A percentile compares a stretch with the other conserved stretches of the same genome.
Conservation (phyloP, 2,797 vertebrate species). For the Cyprinella venusta region DNA sequence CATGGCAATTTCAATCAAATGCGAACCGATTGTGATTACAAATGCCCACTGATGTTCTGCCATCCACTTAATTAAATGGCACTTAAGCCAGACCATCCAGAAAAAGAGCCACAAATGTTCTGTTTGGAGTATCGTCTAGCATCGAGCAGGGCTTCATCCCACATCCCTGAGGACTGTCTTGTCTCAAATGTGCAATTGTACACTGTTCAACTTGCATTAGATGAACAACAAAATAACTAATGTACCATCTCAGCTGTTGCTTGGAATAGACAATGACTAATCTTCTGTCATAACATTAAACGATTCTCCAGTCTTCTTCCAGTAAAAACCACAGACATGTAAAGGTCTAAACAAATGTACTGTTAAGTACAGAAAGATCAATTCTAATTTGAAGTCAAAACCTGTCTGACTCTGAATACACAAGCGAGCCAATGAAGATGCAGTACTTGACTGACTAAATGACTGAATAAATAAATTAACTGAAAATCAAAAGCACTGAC, state of each 20-base stretch:
- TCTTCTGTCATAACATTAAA: slow-evolving; percentile 20
- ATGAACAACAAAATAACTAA: slow-evolving; percentile 27
- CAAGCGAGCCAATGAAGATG: neutral
- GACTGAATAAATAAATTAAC: neutral
- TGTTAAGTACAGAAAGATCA: neutral
- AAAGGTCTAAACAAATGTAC: neutral
- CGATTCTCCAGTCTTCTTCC: slow-evolving; percentile 15
- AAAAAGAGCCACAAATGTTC: slow-evolving; percentile 52
- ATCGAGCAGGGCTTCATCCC: slow-evolving; percentile 30
- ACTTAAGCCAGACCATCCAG: slow-evolving; percentile 32
- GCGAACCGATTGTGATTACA: slow-evolving; percentile 44
- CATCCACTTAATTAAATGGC: slow-evolving; percentile 33
- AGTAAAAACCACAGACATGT: slow-evolving; percentile 14
- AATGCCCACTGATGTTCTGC: slow-evolving; percentile 39
- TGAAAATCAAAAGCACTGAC: neutral
- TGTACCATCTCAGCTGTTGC: slow-evolving; percentile 32
- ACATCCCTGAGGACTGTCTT: slow-evolving; percentile 38
- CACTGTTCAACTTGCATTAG: slow-evolving; percentile 33
- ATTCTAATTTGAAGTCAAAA: neutral
- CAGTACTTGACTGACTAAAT: neutral
- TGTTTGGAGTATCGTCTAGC: slow-evolving; percentile 47
- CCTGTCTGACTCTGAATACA: neutral
- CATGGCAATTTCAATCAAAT: slow-evolving; percentile 56
- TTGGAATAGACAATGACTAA: slow-evolving; percentile 35
- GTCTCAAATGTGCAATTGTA: slow-evolving; percentile 28